Percentiles rank a stretch among this genome's conserved stretches.
These are phyloP conservation scores for Danaus melanippus DNA, from an alignment of 1,140 invertebrate genomes.

Conservation along the genomic window DNA sequence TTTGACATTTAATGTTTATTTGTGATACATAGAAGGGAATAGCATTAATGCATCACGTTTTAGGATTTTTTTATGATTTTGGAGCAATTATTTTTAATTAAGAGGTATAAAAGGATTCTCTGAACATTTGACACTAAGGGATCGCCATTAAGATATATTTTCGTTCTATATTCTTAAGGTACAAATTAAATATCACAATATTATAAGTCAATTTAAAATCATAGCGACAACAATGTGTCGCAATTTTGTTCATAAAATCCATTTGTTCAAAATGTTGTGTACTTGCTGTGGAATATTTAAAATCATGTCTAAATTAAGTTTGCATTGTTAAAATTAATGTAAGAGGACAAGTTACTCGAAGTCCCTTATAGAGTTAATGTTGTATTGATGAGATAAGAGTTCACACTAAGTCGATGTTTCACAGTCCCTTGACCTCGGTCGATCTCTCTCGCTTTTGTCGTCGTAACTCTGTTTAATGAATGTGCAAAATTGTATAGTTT, in stretches of 20 bases:
- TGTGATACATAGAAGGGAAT: conserved; percentile 66
- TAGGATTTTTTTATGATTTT: conserved; percentile 37
- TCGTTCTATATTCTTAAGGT: conserved; percentile 42
- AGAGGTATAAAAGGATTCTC: conserved; percentile 28
- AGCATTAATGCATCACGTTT: conserved; percentile 66
- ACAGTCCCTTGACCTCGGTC: conserved; percentile 42
- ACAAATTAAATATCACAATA: conserved; percentile 55
- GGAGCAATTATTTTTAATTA: conserved; percentile 32
- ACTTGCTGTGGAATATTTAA: conserved; percentile 26
- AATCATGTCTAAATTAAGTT: conserved; percentile 55
- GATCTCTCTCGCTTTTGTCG: conserved; percentile 38
- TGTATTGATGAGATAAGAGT: conserved; percentile 57
- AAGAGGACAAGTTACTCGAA: conserved; percentile 41
- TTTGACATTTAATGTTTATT: conserved; percentile 71
- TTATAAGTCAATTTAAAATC: conserved; percentile 37
- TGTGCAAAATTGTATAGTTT: conserved; percentile 28
- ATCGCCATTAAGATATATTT: conserved; percentile 31
- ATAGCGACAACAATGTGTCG: too few relatives aligned
- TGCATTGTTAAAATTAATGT: conserved; percentile 55
- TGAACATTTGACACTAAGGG: conserved; percentile 33
- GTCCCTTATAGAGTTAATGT: conserved; percentile 58
- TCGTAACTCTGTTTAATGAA: conserved; percentile 17
- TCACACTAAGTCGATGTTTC: conserved; percentile 59
- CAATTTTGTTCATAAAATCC: neutral
- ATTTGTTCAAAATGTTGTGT: conserved; percentile 42